These are phyloP conservation scores for Patella vulgata DNA, from an alignment of 1,140 invertebrate species.

Conservation along the genomic window DNA sequence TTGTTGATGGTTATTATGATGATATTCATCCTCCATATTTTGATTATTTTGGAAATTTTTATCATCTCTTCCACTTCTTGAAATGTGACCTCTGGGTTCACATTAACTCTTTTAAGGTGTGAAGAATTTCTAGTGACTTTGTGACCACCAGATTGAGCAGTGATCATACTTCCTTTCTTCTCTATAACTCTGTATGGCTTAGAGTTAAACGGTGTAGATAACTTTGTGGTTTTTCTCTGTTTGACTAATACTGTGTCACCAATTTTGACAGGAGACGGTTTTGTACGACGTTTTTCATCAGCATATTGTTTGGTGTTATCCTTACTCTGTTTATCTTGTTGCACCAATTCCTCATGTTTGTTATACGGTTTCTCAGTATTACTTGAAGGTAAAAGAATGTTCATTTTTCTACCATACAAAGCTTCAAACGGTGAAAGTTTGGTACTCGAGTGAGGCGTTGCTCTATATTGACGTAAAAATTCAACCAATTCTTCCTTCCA, in stretches of 20 bases:
- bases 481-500: slow-evolving; percentile 21
- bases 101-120: slow-evolving; percentile 25
- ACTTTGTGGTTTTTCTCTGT: slow-evolving; percentile 23
- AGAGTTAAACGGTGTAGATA: slow-evolving; percentile 26
- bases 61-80: slow-evolving; percentile 3
- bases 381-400: neutral
- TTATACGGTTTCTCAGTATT: neutral
- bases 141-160: slow-evolving; percentile 12
- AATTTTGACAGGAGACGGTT: neutral
- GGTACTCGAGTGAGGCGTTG: slow-evolving; percentile 25
- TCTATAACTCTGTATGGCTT: slow-evolving; percentile 16
- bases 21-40: too few species aligned
- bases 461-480: slow-evolving; percentile 35
- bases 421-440: slow-evolving; percentile 25
- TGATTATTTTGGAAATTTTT: too few species aligned
- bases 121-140: slow-evolving; percentile 21
- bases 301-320: slow-evolving; percentile 18
- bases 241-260: slow-evolving; percentile 29
- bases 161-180: slow-evolving; percentile 31
- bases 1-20: too few species aligned
- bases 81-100: neutral
- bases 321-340: slow-evolving; percentile 13
- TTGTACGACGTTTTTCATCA: slow-evolving; percentile 14
- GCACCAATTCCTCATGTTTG: neutral
- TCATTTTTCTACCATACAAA: slow-evolving; percentile 26